Base-by-base conservation (phyloP, 2,888 invertebrate genomes). In the Terebella lapidaria region DNA sequence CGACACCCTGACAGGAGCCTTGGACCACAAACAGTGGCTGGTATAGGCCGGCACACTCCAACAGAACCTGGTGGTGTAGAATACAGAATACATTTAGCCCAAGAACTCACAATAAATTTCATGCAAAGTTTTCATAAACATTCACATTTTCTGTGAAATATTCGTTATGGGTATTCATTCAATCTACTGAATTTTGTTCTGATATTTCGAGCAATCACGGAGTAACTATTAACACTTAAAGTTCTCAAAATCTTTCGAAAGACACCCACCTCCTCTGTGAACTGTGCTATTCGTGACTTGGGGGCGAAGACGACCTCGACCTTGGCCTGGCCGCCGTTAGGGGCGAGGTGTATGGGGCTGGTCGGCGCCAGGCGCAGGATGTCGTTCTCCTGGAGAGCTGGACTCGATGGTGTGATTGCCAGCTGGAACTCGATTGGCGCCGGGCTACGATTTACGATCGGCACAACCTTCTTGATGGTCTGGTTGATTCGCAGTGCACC, bases 1-100 rank as follows among this genome's bases (percentile, higher is more conserved):
- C 82, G 47, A 84, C 77, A 15, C 82, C 84, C 10, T 84, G 76
- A 69, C 84, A 84, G 5, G 80, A 81, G n/a, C 84, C 86, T 59
- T 81, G 81, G 4, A 86, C 70, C 10, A 83, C 73, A 70, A 83
- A 84, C 49, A 86, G 71, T 0, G 85, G 84, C 65, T 83, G 78
- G n/a, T 81, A 74, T 26, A 77, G 72, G n/a, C 83, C 83, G 60
- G 83, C 81, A 55, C 81, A 78, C 74, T 84, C 82, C 61, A 83
- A 77, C 58, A 80, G 81, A 45, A 86, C 79, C 83, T 85, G 69
- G 49, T 35, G 42, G 42, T 10, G 10, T 35, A 35, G n/a, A n/a
- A n/a, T n/a, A n/a, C n/a, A n/a, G n/a, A n/a, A n/a, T n/a, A n/a
- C n/a, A n/a, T n/a, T n/a, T n/a, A n/a, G n/a, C n/a, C n/a, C n/a